Percentiles rank a stretch among this genome's conserved stretches.
Evolutionary conservation across 2,797 vertebrate genomes (phyloP).

Genomic region (Masticophis lateralis): DNA sequence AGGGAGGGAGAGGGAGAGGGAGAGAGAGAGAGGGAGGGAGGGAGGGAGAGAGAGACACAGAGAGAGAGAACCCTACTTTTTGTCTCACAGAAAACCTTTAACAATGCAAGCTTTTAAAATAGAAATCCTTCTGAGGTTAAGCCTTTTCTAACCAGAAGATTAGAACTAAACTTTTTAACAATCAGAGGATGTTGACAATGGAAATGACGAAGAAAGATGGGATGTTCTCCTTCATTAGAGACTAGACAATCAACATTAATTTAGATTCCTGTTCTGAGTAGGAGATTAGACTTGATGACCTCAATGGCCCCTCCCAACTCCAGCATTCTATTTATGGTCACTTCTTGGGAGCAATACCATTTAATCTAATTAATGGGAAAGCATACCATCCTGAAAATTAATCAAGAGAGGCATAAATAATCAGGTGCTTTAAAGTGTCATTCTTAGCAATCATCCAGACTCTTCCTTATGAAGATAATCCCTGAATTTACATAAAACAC

Average conservation of each 20-base stretch:
- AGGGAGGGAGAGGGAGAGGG: too few relatives aligned
- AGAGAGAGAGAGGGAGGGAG: too few relatives aligned
- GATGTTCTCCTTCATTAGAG: not conserved
- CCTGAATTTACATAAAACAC: not conserved
- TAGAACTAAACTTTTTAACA: not conserved
- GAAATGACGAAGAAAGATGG: not conserved
- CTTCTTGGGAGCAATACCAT: not conserved
- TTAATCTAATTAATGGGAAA: not conserved
- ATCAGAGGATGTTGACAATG: not conserved
- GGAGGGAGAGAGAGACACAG: not conserved
- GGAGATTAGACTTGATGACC: not conserved
- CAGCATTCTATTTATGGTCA: not conserved
- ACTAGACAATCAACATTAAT: not conserved
- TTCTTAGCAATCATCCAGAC: not conserved
- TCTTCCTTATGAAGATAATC: not conserved
- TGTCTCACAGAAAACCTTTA: not conserved
- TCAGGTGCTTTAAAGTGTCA: not conserved
- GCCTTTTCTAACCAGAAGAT: not conserved
- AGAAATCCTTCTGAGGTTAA: not conserved
- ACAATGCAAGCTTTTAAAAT: not conserved
- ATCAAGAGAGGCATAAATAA: not conserved
- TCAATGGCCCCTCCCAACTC: not conserved
- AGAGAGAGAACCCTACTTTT: not conserved
- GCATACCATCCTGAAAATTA: not conserved
- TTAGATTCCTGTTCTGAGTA: not conserved